Base-by-base conservation (phyloP, 1,140 invertebrate species). In the Brevipalpus yothersi region DNA sequence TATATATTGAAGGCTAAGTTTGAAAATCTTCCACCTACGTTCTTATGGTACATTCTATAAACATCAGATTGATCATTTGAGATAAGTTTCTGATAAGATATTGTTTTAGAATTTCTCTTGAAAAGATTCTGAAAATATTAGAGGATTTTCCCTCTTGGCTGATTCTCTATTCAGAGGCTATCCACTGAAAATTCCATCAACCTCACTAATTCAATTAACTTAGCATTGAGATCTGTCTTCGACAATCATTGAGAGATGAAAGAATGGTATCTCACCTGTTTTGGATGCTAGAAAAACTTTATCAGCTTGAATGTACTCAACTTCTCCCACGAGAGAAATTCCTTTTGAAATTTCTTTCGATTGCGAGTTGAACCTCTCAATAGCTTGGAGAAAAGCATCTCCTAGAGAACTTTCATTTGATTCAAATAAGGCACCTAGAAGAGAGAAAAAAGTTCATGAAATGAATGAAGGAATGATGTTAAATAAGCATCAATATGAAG, bases 221-320 rank as follows among this genome's bases (percentile, higher is more conserved):
- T 31, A 5, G 31, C 5, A 31, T 31, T 31, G 31, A 31, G 31
- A 31, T 31, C 5, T 31, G 2, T 31, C 31, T 3, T 31, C 2
- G 5, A 31, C 5, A 31, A 31, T 5, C 31, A 31, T 3, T 5
- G 31, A 45, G 10, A 4, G 43, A 15, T 15, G 43, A 45, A 15
- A 4, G 10, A 10, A 3, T 4, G 10, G 4, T 13, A 19, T 19
- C 49, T 51, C 3, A 88, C 87, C 85, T 78, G 83, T 74, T 75
- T 89, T 87, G 1, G 86, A 86, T 47, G 86, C 85, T 69, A 86
- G 83, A 68, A 90, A 90, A 69, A 84, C 88, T 71, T 91, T 86
- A 66, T 86, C 82, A 2, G 84, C 81, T 9, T 56, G 21, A 66
- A 90, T 82, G 64, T 80, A 79, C 70, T 89, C 85, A 58, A 90